Percentiles rank a stretch among this genome's conserved stretches.
These are phyloP conservation scores for Bos indicus DNA, from an alignment of 2,113 vertebrate species.

Conservation along the genomic window DNA sequence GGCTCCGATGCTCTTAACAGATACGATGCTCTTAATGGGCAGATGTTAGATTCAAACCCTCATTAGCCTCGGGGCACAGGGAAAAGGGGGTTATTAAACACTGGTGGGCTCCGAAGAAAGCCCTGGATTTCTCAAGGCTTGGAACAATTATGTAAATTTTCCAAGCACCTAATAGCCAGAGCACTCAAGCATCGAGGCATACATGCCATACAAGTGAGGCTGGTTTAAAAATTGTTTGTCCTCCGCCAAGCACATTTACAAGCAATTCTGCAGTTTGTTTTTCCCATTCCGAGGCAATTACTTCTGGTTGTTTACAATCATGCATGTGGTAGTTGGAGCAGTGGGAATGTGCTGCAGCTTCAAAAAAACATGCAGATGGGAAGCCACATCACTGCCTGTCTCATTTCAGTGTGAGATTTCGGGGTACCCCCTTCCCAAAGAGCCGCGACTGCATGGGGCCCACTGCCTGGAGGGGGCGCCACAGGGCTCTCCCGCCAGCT, in stretches of 20 bases:
- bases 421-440: background rate
- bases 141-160: conserved; percentile 68
- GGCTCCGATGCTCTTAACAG: background rate
- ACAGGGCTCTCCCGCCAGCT: background rate
- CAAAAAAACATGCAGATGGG: background rate
- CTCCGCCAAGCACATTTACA: conserved; percentile 56
- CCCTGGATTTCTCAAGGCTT: conserved; percentile 25
- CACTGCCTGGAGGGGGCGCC: background rate
- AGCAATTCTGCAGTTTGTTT: conserved; percentile 55
- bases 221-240: conserved; percentile 68
- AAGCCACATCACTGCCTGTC: background rate
- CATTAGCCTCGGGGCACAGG: background rate
- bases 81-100: conserved; percentile 50
- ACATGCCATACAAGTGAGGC: conserved; percentile 65
- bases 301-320: conserved; percentile 65
- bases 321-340: conserved; percentile 1
- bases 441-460: background rate
- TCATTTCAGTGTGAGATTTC: background rate
- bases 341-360: background rate
- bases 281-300: conserved; percentile 57
- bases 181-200: conserved; percentile 58
- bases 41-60: conserved; percentile 34
- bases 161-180: conserved; percentile 57
- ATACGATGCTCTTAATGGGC: background rate
- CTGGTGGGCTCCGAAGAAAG: conserved; percentile 50